phyloP scores from a whole-genome alignment of 2,113 vertebrate species.

The Eidolon helvum region DNA sequence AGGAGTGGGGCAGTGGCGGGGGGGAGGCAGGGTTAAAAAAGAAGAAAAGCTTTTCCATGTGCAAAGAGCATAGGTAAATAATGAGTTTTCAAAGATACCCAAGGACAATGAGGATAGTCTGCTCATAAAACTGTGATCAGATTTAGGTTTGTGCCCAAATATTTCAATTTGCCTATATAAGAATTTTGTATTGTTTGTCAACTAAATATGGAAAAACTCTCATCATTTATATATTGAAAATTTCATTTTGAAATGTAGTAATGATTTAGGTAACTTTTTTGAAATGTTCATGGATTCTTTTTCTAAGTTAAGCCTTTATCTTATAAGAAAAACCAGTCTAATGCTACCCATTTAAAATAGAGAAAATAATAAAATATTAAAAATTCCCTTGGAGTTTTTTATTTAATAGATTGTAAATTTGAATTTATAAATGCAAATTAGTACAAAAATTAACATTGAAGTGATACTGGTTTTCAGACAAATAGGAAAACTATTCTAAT shows the following conservation, averaged over 20 bases:
- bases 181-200: conserved; percentile 14
- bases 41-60: not conserved
- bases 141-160: conserved; percentile 21
- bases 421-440: conserved; percentile 11
- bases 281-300: not conserved
- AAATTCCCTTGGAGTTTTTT: not conserved
- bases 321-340: not conserved
- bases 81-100: not conserved
- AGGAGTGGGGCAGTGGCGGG: too few species aligned
- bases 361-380: not conserved
- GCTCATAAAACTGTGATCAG: not conserved
- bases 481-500: not conserved
- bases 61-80: not conserved
- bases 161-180: not conserved
- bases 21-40: too few species aligned
- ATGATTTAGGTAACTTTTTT: conserved; percentile 15
- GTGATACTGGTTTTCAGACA: conserved; percentile 8
- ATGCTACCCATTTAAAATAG: conserved; percentile 8
- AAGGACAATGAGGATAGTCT: not conserved
- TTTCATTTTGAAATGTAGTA: conserved; percentile 29
- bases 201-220: not conserved
- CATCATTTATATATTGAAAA: not conserved
- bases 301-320: conserved; percentile 14
- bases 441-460: conserved; percentile 34
- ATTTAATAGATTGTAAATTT: conserved; percentile 17